These are phyloP conservation scores for Girardinichthys multiradiatus DNA, from an alignment of 2,113 vertebrate species.

Conservation along the genomic window DNA sequence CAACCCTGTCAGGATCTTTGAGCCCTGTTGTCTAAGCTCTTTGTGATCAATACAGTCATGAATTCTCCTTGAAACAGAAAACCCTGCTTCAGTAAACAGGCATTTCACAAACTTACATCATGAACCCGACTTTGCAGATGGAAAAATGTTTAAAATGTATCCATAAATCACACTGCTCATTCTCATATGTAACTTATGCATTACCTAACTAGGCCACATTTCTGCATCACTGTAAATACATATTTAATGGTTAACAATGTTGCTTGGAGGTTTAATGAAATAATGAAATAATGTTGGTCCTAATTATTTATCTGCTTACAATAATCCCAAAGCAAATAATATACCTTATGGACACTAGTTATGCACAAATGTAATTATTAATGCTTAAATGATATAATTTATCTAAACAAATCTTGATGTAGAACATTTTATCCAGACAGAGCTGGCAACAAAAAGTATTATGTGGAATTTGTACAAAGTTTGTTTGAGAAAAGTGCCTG, in stretches of 20 bases:
- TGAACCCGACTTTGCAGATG: slow-evolving; percentile 35
- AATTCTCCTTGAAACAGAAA: slow-evolving; percentile 65
- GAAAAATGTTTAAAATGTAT: slow-evolving; percentile 13
- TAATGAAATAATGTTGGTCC: slow-evolving; percentile 38
- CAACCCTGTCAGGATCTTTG: slow-evolving; percentile 40
- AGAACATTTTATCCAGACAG: slow-evolving; percentile 6
- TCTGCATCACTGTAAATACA: slow-evolving; percentile 27
- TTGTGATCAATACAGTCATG: slow-evolving; percentile 61
- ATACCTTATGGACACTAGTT: not conserved
- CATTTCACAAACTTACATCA: slow-evolving; percentile 69
- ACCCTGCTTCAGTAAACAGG: slow-evolving; percentile 44
- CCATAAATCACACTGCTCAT: slow-evolving; percentile 28
- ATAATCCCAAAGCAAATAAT: slow-evolving; percentile 11
- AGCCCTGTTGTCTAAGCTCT: slow-evolving; percentile 49
- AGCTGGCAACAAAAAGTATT: slow-evolving; percentile 17
- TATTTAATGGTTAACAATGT: slow-evolving; percentile 45
- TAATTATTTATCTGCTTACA: slow-evolving; percentile 36
- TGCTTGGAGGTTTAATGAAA: slow-evolving; percentile 44
- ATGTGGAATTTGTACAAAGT: slow-evolving; percentile 11
- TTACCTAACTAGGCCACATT: slow-evolving; percentile 38
- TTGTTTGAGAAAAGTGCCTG: no score
- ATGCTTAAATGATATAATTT: slow-evolving; percentile 15
- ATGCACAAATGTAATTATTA: slow-evolving; percentile 47
- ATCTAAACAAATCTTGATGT: not conserved
- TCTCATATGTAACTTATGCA: slow-evolving; percentile 19